phyloP scores from a whole-genome alignment of 2,888 invertebrate genomes.

The Volucella bombylans region DNA sequence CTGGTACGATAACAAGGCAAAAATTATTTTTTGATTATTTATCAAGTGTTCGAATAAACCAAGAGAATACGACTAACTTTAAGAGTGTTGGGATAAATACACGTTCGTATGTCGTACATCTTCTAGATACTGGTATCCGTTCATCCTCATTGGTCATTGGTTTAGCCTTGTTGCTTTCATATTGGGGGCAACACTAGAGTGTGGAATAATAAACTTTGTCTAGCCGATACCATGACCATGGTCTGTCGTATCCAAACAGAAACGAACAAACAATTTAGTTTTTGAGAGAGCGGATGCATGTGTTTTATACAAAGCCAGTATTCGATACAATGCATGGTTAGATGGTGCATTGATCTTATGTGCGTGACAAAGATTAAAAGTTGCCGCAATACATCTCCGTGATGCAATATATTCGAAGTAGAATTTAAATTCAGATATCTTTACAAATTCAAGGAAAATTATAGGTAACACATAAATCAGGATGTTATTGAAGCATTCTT shows the following conservation, averaged over 20 bases:
- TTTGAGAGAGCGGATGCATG: too few relatives aligned
- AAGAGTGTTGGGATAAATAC: slow-evolving; percentile 56
- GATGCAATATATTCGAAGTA: too few relatives aligned
- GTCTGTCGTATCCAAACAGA: slow-evolving; percentile 44
- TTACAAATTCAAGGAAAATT: too few relatives aligned
- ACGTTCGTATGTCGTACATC: slow-evolving; percentile 13
- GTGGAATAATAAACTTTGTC: slow-evolving; percentile 70
- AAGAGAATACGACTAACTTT: slow-evolving; percentile 28
- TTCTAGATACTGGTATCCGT: not conserved
- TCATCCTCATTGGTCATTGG: slow-evolving; percentile 65
- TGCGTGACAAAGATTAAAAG: too few relatives aligned
- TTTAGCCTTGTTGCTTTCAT: slow-evolving; percentile 55
- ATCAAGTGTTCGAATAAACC: slow-evolving; percentile 69
- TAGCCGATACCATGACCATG: slow-evolving; percentile 22
- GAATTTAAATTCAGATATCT: too few relatives aligned
- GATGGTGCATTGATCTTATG: too few relatives aligned
- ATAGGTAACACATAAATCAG: too few relatives aligned
- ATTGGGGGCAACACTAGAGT: slow-evolving; percentile 31
- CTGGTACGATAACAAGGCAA: slow-evolving; percentile 73
- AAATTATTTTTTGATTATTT: slow-evolving; percentile 74
- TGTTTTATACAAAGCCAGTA: too few relatives aligned
- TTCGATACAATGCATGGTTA: too few relatives aligned
- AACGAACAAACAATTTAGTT: too few relatives aligned
- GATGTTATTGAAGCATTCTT: too few relatives aligned
- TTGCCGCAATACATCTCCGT: too few relatives aligned